Base-by-base conservation (phyloP, 2,888 invertebrate species). In the Psylliodes chrysocephalus region DNA sequence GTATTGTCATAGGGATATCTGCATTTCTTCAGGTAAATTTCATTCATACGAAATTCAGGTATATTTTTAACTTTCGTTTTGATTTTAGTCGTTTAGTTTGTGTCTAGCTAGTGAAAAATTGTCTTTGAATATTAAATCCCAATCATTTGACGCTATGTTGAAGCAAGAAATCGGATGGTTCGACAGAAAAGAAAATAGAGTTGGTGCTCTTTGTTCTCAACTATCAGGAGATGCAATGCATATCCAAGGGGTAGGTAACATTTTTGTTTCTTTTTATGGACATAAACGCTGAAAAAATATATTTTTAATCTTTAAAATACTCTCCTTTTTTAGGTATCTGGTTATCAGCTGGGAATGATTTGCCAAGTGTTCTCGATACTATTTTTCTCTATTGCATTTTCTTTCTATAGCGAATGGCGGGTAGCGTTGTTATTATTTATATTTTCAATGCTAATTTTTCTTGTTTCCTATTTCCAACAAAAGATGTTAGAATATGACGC, bases 221-320 rank as follows among this genome's bases (percentile, higher is more conserved):
- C 83, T 94, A 3, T 90, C 92, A 1, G 89, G 90, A 1, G 93
- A 93, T 82, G 90, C 92, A 0, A 87, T 92, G 0, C 86, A 88
- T 59, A 90, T 93, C 0, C 92, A 93, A 84, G 93, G 93, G 73
- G 93, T n/a, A n/a, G n/a, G n/a, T n/a, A n/a, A n/a, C n/a, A n/a
- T n/a, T n/a, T n/a, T n/a, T n/a, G n/a, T n/a, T n/a, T n/a, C n/a
- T n/a, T n/a, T n/a, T n/a, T n/a, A n/a, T n/a, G n/a, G n/a, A n/a
- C n/a, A n/a, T n/a, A n/a, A n/a, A n/a, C n/a, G n/a, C n/a, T n/a
- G n/a, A n/a, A n/a, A n/a, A n/a, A n/a, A n/a, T n/a, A n/a, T n/a
- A n/a, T n/a, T n/a, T n/a, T n/a, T n/a, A n/a, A n/a, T n/a, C n/a
- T n/a, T n/a, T n/a, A n/a, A n/a, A n/a, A n/a, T n/a, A n/a, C 92